A percentile compares a stretch with the other conserved stretches of the same genome.
These are phyloP conservation scores for Tanypteryx hageni DNA, from an alignment of 2,888 invertebrate genomes.

Conservation along the genomic window DNA sequence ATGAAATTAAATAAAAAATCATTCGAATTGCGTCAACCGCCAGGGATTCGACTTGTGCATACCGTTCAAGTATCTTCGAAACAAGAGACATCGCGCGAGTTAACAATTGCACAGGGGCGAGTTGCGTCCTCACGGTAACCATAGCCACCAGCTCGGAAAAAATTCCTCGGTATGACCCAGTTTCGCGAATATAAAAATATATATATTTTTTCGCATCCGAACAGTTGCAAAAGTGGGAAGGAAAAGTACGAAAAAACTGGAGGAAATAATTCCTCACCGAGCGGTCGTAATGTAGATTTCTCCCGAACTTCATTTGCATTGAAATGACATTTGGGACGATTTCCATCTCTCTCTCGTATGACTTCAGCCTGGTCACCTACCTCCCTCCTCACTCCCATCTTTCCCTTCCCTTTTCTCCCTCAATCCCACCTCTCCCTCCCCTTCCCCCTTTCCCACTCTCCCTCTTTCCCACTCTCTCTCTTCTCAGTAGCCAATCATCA, in stretches of 20 bases:
- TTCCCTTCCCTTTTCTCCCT: not conserved
- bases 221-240: not conserved
- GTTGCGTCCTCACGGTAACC: slow-evolving; percentile 12
- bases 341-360: slow-evolving; percentile 8
- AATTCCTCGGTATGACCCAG: not conserved
- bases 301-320: slow-evolving; percentile 29
- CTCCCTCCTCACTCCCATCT: not conserved
- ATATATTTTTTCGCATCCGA: no score
- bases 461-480: not conserved
- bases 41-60: no score
- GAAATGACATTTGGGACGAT: slow-evolving; percentile 32
- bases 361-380: not conserved
- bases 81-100: not conserved
- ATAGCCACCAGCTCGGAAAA: not conserved
- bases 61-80: not conserved
- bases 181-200: not conserved
- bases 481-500: not conserved
- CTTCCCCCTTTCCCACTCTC: not conserved
- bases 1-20: no score
- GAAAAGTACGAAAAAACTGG: not conserved
- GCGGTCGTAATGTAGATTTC: not conserved
- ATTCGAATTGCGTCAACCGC: no score
- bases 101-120: not conserved
- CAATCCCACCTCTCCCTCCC: not conserved
- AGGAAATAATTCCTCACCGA: not conserved